phyloP scores from a whole-genome alignment of 2,888 invertebrate genomes.

The Crossocerus cetratus region DNA sequence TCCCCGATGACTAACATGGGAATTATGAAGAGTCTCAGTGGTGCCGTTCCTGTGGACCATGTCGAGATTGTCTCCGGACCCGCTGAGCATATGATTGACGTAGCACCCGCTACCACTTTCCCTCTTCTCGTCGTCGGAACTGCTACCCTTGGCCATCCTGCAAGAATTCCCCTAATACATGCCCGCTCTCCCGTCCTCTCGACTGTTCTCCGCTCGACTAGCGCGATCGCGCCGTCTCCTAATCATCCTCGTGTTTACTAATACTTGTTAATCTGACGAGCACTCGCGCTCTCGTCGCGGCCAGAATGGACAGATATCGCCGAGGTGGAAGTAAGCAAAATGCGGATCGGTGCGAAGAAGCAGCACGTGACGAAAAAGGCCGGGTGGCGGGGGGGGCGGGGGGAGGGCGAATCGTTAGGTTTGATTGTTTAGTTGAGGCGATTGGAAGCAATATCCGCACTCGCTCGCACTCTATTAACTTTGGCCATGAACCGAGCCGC shows the following conservation, averaged over 20 bases:
- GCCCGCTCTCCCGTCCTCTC: not conserved
- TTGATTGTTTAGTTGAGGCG: conserved; percentile 35
- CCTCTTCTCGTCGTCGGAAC: conserved; percentile 51
- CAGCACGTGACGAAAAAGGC: not conserved
- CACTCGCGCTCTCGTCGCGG: not conserved
- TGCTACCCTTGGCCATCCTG: conserved; percentile 67
- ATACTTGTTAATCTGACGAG: not conserved
- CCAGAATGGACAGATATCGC: not conserved
- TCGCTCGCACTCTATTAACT: conserved; percentile 17
- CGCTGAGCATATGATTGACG: conserved; percentile 68
- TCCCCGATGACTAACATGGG: conserved; percentile 74
- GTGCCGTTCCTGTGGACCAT: conserved; percentile 57
- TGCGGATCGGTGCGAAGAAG: not conserved
- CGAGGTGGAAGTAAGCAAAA: no score
- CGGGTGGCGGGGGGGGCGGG: not conserved
- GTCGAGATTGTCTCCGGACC: conserved; percentile 63
- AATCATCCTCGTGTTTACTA: not conserved
- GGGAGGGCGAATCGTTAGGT: not conserved
- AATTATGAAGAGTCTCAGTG: conserved; percentile 45
- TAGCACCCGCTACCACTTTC: conserved; percentile 61
- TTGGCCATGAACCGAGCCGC: conserved; percentile 17
- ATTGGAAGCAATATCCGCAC: conserved; percentile 18
- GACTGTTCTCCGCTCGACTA: not conserved
- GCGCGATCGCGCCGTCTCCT: not conserved
- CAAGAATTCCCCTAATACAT: conserved; percentile 10